Base-by-base conservation (phyloP, 1,140 invertebrate species). In the Drosophila equinoxialis region DNA sequence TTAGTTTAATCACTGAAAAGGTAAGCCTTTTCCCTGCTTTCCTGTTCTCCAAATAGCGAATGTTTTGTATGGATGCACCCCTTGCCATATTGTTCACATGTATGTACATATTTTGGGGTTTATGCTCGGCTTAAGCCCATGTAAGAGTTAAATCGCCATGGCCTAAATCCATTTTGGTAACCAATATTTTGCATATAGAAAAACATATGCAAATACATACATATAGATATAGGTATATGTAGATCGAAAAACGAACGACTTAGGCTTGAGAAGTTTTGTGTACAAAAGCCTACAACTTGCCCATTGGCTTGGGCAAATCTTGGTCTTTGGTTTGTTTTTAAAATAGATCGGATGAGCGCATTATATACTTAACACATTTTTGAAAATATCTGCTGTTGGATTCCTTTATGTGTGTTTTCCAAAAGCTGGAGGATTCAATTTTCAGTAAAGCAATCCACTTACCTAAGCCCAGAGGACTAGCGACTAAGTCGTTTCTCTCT, bases 341-440 rank as follows among this genome's bases (percentile, higher is more conserved):
- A 87, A 89, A 87, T 80, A 89, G 84, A 89, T 86, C 71, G 84
- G 83, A 87, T 87, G 79, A 87, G 83, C 83, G 83, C 83, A 87
- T 87, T 87, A 87, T 79, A 89, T 89, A 89, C 83, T 87, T 87
- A 87, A 87, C 83, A 87, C 83, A 82, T 86, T 73, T 57, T 72
- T 54, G 61, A 6, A 74, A 67, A 74, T 23, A 23, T 51, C 3
- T 51, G 20, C 20, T 23, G 42, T 14, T 45, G 45, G 45, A 51
- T 51, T 51, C 14, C 20, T 2, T 39, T 39, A 4, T 39, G 30
- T 30, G 30, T 30, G 30, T 39, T 39, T 39, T 79, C 42, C 48
- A 54, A 57, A 57, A 54, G 68, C 66, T 70, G 54, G 59, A 65
- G 72, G 73, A 80, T 79, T 86, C 78, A 73, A 77, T 71, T 30